A percentile compares a stretch with the other conserved stretches of the same genome.
These are phyloP conservation scores for Catocala nupta DNA, from an alignment of 2,888 invertebrate genomes.

Conservation along the genomic window DNA sequence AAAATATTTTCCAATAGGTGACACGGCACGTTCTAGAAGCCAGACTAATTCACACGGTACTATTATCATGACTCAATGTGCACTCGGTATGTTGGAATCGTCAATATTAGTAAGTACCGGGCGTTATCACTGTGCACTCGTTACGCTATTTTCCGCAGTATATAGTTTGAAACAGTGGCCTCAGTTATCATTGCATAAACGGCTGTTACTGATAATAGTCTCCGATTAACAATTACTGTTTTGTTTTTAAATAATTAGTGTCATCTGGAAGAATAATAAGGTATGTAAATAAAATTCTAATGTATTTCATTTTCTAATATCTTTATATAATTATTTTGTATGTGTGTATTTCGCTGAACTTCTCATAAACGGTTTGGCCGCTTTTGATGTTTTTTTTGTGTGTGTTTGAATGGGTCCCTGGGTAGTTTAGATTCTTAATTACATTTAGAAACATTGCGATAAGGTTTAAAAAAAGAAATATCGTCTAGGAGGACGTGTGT, in stretches of 20 bases:
- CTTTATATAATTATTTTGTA: no score
- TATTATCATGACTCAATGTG: background rate
- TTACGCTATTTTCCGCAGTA: conserved; percentile 1
- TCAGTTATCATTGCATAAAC: conserved; percentile 13
- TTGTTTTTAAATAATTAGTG: conserved; percentile 1
- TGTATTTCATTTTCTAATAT: conserved; percentile 4
- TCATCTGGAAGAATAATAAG: background rate
- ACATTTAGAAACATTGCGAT: no score
- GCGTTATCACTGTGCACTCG: conserved; percentile 26
- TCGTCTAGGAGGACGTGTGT: no score
- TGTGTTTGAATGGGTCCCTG: no score
- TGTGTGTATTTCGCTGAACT: no score
- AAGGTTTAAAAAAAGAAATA: no score
- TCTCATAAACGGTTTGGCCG: no score
- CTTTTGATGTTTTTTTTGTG: no score
- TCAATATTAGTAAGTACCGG: background rate
- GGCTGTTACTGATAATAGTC: conserved; percentile 15
- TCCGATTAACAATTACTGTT: conserved; percentile 6
- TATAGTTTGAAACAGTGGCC: conserved; percentile 5
- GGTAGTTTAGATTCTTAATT: no score
- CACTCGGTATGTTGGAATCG: conserved; percentile 11
- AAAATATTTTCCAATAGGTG: no score
- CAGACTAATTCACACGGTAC: conserved; percentile 7
- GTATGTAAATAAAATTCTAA: conserved; percentile 5
- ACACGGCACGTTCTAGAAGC: no score